Evolutionary conservation across 2,113 vertebrate genomes (phyloP), one percentile per base, ranked within the genome.

Genomic region (Mastomys coucha): DNA sequence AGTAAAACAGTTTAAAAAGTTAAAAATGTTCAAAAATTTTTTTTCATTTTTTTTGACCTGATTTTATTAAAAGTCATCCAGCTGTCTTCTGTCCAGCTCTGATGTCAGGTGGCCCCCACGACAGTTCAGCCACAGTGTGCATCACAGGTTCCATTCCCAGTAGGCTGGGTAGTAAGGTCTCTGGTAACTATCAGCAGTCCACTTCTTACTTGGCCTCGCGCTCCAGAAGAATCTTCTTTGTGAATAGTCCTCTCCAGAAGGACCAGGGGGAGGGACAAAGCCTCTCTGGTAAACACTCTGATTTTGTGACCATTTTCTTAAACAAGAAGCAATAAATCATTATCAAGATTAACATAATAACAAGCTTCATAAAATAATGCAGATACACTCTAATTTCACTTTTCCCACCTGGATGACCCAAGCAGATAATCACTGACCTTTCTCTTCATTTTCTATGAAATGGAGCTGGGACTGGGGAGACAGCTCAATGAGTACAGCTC

Each of bases 301-400:
- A 93, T 89, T 93, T 84, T 91, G 92, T 93, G 96, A 90, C 96
- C 88, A 97, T 96, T 91, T 96, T 86, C 96, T 97, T 92, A 95
- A 97, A 97, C 33, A 87, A 69, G 81, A 95, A 91, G 5, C 19
- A 90, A 96, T 45, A 93, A 86, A 92, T 20, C 42, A 84, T 69
- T 91, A 93, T 88, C 58, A 95, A 70, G 39, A 86, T 80, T 87
- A 91, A 67, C 49, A 51, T n/a, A 87, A 81, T 42, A 87, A 36
- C 53, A 73, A 82, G 17, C 53, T 90, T 97, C 85, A 72, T 58
- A 89, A 94, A 96, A 51, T 51, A 84, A 73, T 65, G n/a, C 22
- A 84, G 1, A 86, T 22, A 77, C 14, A 90, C 7, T 60, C 53
- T 60, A n/a, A 36, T 81, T 84, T 67, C 88, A 56, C 53, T 56